Evolutionary conservation across 2,113 vertebrate genomes (phyloP).

Genomic region (Peromyscus maniculatus): DNA sequence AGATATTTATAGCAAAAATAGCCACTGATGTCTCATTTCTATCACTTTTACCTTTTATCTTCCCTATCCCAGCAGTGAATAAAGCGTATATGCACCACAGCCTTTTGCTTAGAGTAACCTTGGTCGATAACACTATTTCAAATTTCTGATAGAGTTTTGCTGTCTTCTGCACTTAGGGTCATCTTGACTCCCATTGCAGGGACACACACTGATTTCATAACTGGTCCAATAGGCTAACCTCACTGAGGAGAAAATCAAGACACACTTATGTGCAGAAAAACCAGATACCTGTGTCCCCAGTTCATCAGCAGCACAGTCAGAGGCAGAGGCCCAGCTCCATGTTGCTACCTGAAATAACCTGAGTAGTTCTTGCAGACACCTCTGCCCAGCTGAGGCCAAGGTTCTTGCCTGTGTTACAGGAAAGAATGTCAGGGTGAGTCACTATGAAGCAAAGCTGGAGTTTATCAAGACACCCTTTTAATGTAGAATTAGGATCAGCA

Average conservation of each 20-base stretch:
- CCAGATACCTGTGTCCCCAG: background rate
- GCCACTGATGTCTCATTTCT: slow-evolving; percentile 28
- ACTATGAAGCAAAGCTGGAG: background rate
- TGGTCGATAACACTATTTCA: background rate
- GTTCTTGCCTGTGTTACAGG: background rate
- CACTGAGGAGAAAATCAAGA: background rate
- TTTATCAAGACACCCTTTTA: background rate
- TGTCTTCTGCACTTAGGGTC: background rate
- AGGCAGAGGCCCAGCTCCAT: background rate
- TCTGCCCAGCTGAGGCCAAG: background rate
- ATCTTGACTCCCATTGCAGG: background rate
- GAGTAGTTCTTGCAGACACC: background rate
- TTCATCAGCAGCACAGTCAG: background rate
- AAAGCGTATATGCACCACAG: background rate
- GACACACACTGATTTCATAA: background rate
- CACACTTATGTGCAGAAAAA: background rate
- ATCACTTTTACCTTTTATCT: slow-evolving; percentile 45
- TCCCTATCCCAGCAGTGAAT: background rate
- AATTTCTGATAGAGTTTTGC: background rate
- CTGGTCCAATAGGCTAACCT: background rate
- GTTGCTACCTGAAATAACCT: background rate
- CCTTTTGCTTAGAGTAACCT: background rate
- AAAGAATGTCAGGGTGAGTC: background rate
- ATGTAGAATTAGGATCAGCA: background rate
- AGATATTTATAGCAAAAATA: slow-evolving; percentile 45